phyloP scores from a whole-genome alignment of 2,797 vertebrate genomes.

The Pangasius larnaudii region DNA sequence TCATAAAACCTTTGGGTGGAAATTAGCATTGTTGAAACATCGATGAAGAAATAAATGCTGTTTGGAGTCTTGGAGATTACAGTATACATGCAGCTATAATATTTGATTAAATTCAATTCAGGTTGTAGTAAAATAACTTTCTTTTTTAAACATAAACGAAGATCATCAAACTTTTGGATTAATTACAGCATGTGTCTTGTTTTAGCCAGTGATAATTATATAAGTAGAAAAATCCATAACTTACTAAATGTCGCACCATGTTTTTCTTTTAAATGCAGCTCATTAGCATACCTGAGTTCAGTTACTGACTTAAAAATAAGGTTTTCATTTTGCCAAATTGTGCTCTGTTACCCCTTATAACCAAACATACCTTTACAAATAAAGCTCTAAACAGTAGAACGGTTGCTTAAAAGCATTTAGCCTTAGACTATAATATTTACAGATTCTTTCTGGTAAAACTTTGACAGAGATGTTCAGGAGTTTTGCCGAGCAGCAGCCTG shows the following conservation, averaged over 20 bases:
- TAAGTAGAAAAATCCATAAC: background rate
- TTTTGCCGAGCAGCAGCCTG: constrained; percentile 82
- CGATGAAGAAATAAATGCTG: background rate
- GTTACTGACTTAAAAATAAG: background rate
- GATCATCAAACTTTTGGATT: too few species aligned
- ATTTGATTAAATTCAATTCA: background rate
- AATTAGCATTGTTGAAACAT: background rate
- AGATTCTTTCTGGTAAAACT: background rate
- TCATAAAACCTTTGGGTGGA: background rate
- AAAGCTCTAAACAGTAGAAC: background rate
- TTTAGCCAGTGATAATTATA: background rate
- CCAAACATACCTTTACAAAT: background rate
- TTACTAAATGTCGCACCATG: too few species aligned
- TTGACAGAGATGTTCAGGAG: constrained; percentile 85
- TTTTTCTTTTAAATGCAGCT: background rate
- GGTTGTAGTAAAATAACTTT: too few species aligned
- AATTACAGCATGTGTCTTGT: too few species aligned
- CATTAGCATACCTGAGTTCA: background rate
- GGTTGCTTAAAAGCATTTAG: too few species aligned
- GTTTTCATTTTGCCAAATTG: background rate
- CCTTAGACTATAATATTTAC: background rate
- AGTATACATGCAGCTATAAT: background rate
- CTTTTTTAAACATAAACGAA: background rate
- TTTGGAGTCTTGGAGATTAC: background rate
- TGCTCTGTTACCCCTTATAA: background rate